Base-by-base conservation (phyloP, 2,888 invertebrate genomes). In the Euzetes globulus region DNA sequence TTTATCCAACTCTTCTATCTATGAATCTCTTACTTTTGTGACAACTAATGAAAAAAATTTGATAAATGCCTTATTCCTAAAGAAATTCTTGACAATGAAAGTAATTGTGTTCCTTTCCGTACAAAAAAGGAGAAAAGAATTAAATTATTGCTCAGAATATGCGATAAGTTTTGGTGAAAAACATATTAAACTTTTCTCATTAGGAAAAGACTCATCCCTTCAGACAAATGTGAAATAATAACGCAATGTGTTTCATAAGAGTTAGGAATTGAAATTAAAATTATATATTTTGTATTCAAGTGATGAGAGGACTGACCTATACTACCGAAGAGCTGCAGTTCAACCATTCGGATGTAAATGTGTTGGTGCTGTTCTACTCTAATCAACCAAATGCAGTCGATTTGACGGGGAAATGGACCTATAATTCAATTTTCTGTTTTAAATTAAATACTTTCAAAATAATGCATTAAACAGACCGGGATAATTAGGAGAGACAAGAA, bases 361-460 rank as follows among this genome's bases (percentile, higher is more conserved):
- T 83, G 80, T 75, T 82, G 81, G 45, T 80, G 77, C 50, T 81
- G 80, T 25, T 80, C 79, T 13, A 84, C 84, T 58, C 84, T 79
- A 58, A 84, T 81, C 33, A 84, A 78, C 84, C 84, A 84, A 55
- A 82, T 80, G 79, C 84, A 84, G 11, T 83, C 82, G 15, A 83
- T 78, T 55, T 83, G 82, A 29, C 79, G 80, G 0, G 83, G 82
- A 76, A 82, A 83, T 11, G 81, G 80, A 11, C 58, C 58, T 58
- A 58, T 15, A 27, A 27, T 52, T 52, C 7, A 19, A 6, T 19
- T n/a, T 5, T 17, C 3, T 19, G 19, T 19, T 19, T n/a, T 19
- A 19, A 17, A n/a, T 52, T 19, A n/a, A 19, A 52, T 52, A 52
- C n/a, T 1, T 19, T 4, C 6, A 17, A 52, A 52, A 7, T 7